Base-by-base conservation (phyloP, 2,113 vertebrate species). In the Callionymus lyra region DNA sequence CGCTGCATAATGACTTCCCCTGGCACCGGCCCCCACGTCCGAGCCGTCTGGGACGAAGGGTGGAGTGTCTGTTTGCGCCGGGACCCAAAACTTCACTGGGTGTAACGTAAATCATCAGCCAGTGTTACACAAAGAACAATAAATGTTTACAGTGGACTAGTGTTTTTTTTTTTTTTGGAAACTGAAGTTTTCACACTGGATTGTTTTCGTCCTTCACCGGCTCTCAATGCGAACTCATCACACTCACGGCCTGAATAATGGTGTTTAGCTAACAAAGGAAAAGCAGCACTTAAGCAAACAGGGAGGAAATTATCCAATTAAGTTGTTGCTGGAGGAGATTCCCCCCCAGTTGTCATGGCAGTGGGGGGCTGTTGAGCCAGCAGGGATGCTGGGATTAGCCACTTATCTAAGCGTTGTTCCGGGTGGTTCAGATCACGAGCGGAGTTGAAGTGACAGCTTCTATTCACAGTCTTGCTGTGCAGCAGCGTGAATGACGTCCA, bases 391-490 rank as follows among this genome's bases (percentile, higher is more conserved):
- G 40, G 69, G 82, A 79, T 83, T 73, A 78, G 62, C 66, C 63
- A 73, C 61, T 76, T 79, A 77, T 70, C 63, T 40, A 66, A 66
- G 57, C 46, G 58, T 42, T 53, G 65, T 81, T 82, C 54, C 41
- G 66, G 63, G 56, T 69, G 53, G 56, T 47, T 77, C 51, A 68
- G 82, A 82, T 82, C 74, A 82, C 57, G 47, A 4, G 41, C 63
- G 82, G 72, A 83, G 72, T 56, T 21, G 57, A 73, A 80, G 70
- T 79, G 80, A 82, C 82, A 81, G 63, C 38, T 69, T 53, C 61
- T 43, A 63, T 80, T 76, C 70, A 70, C 53, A 10, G 53, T 55
- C 64, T 69, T 59, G 50, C 65, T 68, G 71, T 46, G 38, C 47
- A 12, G 60, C 70, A 63, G 50, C 47, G 34, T 65, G 52, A 63